These are phyloP conservation scores for Trachelus troglodyta DNA, from an alignment of 2,888 invertebrate species.

Conservation along the genomic window DNA sequence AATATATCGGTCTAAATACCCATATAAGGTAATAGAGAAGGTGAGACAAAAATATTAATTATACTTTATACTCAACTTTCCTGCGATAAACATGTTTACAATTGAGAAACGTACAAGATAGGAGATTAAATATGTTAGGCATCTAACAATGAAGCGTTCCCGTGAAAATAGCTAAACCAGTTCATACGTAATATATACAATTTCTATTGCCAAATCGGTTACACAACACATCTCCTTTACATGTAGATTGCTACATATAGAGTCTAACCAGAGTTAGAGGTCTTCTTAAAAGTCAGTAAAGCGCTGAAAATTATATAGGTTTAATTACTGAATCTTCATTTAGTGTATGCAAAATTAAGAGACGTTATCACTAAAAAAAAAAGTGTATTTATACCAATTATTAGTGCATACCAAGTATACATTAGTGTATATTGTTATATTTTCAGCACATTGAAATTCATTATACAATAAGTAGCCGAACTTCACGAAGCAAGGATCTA, in stretches of 20 bases:
- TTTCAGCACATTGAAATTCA: too few species aligned
- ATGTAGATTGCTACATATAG: background rate
- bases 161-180: background rate
- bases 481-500: background rate
- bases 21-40: background rate
- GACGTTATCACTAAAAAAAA: background rate
- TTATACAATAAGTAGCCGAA: background rate
- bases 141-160: background rate
- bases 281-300: background rate
- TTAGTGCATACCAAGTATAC: too few species aligned
- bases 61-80: background rate
- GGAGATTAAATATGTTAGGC: background rate
- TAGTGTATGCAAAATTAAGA: background rate
- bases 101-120: background rate
- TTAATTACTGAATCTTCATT: background rate
- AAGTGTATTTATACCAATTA: background rate
- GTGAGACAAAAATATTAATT: background rate
- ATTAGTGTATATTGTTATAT: too few species aligned
- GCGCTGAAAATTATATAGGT: too few species aligned
- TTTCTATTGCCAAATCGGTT: background rate
- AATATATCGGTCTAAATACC: background rate
- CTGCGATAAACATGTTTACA: background rate
- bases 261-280: background rate
- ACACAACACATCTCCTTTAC: background rate
- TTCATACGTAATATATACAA: background rate